Base-by-base conservation (phyloP, 2,797 vertebrate species). In the Hemibagrus guttatus region DNA sequence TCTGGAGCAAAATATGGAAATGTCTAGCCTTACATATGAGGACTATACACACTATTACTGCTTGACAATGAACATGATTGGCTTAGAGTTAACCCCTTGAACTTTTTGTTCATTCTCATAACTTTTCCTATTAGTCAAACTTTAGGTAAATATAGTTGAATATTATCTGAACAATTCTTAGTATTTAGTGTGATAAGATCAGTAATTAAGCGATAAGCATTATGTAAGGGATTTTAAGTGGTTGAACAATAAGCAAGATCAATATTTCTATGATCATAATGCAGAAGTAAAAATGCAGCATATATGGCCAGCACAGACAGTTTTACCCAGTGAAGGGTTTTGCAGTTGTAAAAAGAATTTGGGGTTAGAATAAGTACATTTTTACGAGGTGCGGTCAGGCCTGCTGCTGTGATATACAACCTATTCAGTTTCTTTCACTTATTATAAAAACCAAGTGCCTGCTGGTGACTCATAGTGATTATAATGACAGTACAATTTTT, bases 1-100 rank as follows among this genome's bases (percentile, higher is more conserved):
- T 87, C 52, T 75, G 68, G 88, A 84, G 87, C 88, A 89, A 92
- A 93, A 92, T 93, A 92, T 93, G 88, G 86, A 92, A 89, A 89
- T 93, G 91, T 94, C 93, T 94, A 83, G 46, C 74, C 63, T 81
- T 84, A 83, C 54, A 49, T 74, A 59, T 46, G 61, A 75, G 54
- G 19, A 28, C 59, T 12, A 12, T 61, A 71, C 71, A 72, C 46
- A 78, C 56, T 76, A 84, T 52, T 61, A 31, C 31, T 64, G 39
- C 59, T 80, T 79, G n/a, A 56, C 69, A 54, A n/a, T 82, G 49
- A 78, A 84, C 74, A 17, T 16, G 54, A 78, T 66, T 61, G 5
- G 6, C 12, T 17, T 75, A 52, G n/a, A 59, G 68, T 54, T 52
- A 63, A 78, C 46, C 46, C 26, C 14, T 54, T 75, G 5, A 14